Evolutionary conservation across 2,888 invertebrate species (phyloP), one percentile per base, ranked within the genome.

Genomic region (Belgica antarctica): DNA sequence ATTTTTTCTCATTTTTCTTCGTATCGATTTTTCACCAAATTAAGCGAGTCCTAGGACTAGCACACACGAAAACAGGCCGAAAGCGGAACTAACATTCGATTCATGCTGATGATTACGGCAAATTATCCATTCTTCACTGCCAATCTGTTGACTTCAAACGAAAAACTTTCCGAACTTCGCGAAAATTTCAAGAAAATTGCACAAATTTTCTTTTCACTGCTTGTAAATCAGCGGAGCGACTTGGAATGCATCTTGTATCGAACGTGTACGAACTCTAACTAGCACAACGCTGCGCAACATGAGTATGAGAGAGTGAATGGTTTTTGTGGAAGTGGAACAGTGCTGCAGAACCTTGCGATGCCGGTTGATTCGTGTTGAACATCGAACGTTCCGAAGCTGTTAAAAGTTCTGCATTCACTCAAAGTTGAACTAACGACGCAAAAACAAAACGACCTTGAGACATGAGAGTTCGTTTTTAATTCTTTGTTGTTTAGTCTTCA

Each of bases 1-100:
- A 41, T 65, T 65, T 65, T 47, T 46, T 65, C 28, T 65, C 17
- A 15, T 65, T 24, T 62, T 62, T 62, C 15, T 27, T 62, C 36
- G 19, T 65, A 65, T 65, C 25, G 65, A 65, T 65, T 65, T 65
- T 65, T 65, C 65, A 41, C 65, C 25, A 2, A 65, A 46, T 36
- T 31, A 61, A 31, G 15, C 1, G 24, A 59, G 27, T 52, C 52
- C 52, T 52, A 52, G 52, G 52, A 52, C 52, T 25, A 25, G 59
- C 59, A 15, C n/a, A 59, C 25, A 59, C 25, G 27, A 25, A 27
- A 3, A 17, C 19, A 52, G 41, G 8, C 12, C 22, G 8, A 59
- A 59, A 27, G 59, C 1, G 10, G 27, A 5, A 59, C 25, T 59
- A 27, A 59, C 59, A 59, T 59, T 59, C n/a, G 59, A n/a, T 59